Percentiles rank a stretch among this genome's conserved stretches.
Evolutionary conservation across 2,888 invertebrate species (phyloP).

Genomic region (Phyllotreta cruciferae): DNA sequence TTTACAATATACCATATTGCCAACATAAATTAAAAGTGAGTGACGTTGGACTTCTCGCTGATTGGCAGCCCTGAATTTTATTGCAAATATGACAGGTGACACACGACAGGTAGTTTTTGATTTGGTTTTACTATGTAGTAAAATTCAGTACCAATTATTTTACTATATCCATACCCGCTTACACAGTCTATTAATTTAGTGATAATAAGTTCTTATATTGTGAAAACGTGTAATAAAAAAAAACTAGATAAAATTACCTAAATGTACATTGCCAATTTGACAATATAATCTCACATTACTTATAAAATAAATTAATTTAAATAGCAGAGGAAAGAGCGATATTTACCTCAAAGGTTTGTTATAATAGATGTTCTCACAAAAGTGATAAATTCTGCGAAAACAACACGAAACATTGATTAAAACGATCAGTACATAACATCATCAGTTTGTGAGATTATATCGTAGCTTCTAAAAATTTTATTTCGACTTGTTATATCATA

Average conservation of each 20-base stretch:
- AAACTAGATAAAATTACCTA: conserved; percentile 8
- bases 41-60: conserved; percentile 10
- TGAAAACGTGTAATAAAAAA: conserved; percentile 22
- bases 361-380: background rate
- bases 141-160: too few relatives aligned
- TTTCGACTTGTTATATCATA: background rate
- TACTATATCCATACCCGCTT: too few relatives aligned
- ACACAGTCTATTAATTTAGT: background rate
- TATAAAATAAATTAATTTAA: conserved; percentile 10
- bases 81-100: too few relatives aligned
- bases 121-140: too few relatives aligned
- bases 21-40: too few relatives aligned
- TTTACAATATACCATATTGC: too few relatives aligned
- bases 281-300: conserved; percentile 34
- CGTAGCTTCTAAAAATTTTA: conserved; percentile 24
- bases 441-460: conserved; percentile 31
- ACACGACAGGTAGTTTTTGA: too few relatives aligned
- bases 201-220: conserved; percentile 21
- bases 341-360: background rate
- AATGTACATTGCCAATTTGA: conserved; percentile 23
- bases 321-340: background rate
- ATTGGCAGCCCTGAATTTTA: conserved; percentile 4
- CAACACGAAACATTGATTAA: conserved; percentile 1
- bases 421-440: background rate
- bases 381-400: conserved; percentile 2